Conservation (phyloP, 2,797 vertebrate species). For the Carduelis carduelis region DNA sequence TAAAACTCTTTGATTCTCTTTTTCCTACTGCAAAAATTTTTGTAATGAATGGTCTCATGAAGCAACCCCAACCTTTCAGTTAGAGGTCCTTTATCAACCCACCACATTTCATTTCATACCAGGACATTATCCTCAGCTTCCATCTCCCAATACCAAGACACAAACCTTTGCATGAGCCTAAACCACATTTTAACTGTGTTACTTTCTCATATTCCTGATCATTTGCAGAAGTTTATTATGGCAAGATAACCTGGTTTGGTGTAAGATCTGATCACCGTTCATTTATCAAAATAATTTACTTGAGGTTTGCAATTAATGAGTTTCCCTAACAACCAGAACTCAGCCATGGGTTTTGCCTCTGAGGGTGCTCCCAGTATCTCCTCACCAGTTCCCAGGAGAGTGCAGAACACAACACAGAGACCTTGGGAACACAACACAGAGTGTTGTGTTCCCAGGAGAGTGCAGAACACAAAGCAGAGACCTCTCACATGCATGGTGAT, state of each 20-base stretch:
- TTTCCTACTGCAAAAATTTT: slow-evolving; percentile 19
- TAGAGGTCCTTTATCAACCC: slow-evolving; percentile 16
- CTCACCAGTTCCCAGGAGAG: rapidly evolving
- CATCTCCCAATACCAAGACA: neutral
- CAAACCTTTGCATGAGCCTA: neutral
- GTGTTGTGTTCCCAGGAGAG: neutral
- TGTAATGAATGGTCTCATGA: slow-evolving; percentile 40
- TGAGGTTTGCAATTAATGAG: neutral
- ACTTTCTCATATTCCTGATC: neutral
- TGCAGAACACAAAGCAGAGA: neutral
- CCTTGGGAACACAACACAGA: too few species aligned
- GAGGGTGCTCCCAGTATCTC: neutral
- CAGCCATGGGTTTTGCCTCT: neutral
- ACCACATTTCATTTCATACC: neutral
- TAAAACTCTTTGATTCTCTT: slow-evolving; percentile 69
- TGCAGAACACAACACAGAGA: neutral
- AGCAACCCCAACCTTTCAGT: neutral
- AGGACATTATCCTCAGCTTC: neutral
- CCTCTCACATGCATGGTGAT: rapidly evolving
- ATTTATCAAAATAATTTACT: neutral
- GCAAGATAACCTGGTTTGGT: neutral
- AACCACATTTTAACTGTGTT: neutral
- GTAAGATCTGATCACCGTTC: neutral
- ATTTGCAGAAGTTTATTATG: neutral
- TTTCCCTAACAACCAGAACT: neutral